Evolutionary conservation across 2,797 vertebrate species (phyloP).

Genomic region (Poecilia wingei): DNA sequence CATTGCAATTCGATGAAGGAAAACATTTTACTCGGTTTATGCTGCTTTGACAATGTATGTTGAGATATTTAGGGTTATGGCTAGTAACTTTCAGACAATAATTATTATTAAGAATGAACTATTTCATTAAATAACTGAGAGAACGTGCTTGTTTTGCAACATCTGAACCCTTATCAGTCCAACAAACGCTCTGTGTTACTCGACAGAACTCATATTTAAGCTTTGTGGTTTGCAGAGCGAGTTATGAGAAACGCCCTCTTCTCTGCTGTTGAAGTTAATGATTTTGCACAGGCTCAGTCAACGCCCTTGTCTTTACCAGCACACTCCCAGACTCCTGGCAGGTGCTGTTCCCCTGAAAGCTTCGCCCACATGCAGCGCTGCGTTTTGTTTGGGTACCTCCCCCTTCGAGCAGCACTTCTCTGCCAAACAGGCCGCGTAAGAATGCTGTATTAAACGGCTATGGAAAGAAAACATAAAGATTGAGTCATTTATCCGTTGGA

Average conservation of each 20-base stretch:
- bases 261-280: conserved; percentile 7
- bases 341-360: conserved; percentile 7
- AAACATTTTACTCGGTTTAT: neutral
- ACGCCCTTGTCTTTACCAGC: conserved; percentile 11
- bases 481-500: neutral
- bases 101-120: neutral
- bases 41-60: neutral
- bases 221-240: neutral
- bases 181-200: neutral
- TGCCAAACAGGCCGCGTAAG: conserved; percentile 10
- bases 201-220: neutral
- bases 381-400: conserved; percentile 47
- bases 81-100: neutral
- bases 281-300: conserved; percentile 22
- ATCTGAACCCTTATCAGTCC: too few species aligned
- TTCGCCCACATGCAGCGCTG: neutral
- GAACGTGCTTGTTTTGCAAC: neutral
- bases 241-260: neutral
- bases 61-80: neutral
- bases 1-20: neutral
- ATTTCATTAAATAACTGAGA: neutral
- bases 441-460: neutral
- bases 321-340: conserved; percentile 16
- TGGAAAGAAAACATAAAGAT: neutral
- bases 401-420: conserved; percentile 55